Base-by-base conservation (phyloP, 2,113 vertebrate species). In the Sander vitreus region DNA sequence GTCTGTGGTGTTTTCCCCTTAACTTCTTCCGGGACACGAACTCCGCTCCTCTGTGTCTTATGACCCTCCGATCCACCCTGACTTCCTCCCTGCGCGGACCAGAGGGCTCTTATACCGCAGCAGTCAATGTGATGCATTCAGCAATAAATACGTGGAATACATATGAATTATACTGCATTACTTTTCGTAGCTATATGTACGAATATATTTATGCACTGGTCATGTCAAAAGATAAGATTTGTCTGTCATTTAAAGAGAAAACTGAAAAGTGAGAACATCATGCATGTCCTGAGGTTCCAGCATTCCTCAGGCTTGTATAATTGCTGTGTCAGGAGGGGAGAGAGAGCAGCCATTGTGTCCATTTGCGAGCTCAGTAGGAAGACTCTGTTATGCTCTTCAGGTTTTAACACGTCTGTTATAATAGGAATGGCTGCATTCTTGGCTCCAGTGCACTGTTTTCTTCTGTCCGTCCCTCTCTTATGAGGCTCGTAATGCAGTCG, bases 341-440 rank as follows among this genome's bases (percentile, higher is more conserved):
- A 65, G 55, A 48, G 58, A 79, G 65, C 73, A 63, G 76, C 53
- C 74, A 66, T 83, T 89, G 88, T 88, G 73, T 33, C 80, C 81
- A 74, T 85, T 84, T 77, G 80, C 53, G 57, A 36, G 59, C 81
- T 79, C 74, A 72, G 89, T 67, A 68, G 83, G 83, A 88, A 84
- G 83, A 39, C 78, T 62, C 73, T 78, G 86, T 77, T 84, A 47
- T 80, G 78, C 72, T 85, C 57, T 77, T 93, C 90, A 92, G 88
- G 90, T 93, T 95, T 95, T 90, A 93, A 94, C 93, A 94, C 78
- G 92, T 89, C 85, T 36, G 60, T 86, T 92, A 74, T 71, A 78
- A 73, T 57, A 45, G 67, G 85, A 87, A 43, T 68, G 59, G 33
- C 73, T 83, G 58, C 86, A 87, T 89, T 91, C 69, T 80, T 91